Evolutionary conservation across 1,140 invertebrate genomes (phyloP).

Genomic region (Nasonia vitripennis): DNA sequence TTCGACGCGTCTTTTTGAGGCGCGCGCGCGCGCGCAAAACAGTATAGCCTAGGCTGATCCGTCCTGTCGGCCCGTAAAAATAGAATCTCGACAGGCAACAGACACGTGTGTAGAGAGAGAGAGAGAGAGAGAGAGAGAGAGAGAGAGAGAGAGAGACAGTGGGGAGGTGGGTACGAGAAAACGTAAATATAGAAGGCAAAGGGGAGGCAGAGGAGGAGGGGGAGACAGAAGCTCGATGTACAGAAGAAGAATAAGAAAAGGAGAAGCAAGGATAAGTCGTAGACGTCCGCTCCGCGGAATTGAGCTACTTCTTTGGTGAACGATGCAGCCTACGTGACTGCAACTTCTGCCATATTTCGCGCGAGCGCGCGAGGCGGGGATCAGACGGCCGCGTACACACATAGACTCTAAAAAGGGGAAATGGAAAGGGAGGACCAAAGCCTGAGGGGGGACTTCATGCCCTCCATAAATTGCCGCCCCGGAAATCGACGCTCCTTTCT

Average conservation of each 20-base stretch:
- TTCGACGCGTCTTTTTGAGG: neutral
- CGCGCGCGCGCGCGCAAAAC: neutral
- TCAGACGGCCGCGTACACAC: neutral
- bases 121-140: too few relatives aligned
- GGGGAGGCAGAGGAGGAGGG: neutral
- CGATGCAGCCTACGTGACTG: slow-evolving; percentile 63
- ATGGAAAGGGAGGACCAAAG: slow-evolving; percentile 39
- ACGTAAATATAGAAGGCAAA: slow-evolving; percentile 17
- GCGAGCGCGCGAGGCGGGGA: slow-evolving; percentile 53
- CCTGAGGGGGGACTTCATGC: slow-evolving; percentile 46
- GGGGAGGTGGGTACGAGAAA: neutral
- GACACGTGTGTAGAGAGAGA: neutral
- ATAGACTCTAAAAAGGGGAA: slow-evolving; percentile 12
- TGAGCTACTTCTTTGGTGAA: slow-evolving; percentile 61
- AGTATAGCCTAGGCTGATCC: neutral
- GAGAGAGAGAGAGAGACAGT: too few relatives aligned
- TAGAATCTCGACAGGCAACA: slow-evolving; percentile 6
- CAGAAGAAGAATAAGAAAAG: neutral
- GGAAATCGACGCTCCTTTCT: slow-evolving; percentile 51
- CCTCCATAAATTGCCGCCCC: slow-evolving; percentile 58
- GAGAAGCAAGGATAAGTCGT: slow-evolving; percentile 52
- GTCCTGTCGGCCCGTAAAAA: slow-evolving; percentile 15
- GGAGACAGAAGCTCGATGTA: neutral
- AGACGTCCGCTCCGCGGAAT: slow-evolving; percentile 53
- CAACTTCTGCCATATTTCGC: slow-evolving; percentile 62